Evolutionary conservation across 2,797 vertebrate species (phyloP).

Genomic region (Muscicapa striata): DNA sequence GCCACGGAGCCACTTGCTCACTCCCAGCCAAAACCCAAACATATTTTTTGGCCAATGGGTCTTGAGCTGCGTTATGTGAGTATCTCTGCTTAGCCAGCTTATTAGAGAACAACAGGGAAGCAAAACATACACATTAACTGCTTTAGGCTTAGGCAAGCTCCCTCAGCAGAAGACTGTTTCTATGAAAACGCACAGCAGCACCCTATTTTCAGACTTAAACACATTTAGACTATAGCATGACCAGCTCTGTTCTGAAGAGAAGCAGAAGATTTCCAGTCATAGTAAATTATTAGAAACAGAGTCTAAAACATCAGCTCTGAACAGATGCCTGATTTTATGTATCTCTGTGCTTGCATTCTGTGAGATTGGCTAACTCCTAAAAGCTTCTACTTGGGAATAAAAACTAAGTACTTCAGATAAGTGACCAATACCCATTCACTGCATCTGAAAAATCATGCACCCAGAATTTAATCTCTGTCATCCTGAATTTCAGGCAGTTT

Average conservation of each 20-base stretch:
- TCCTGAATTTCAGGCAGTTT: background rate
- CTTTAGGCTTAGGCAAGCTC: background rate
- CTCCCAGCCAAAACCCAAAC: background rate
- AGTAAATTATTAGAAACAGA: background rate
- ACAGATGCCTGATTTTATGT: background rate
- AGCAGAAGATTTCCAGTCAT: background rate
- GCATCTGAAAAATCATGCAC: background rate
- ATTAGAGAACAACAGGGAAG: background rate
- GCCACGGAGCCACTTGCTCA: rapidly evolving
- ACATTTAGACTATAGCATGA: background rate
- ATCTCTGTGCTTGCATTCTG: background rate
- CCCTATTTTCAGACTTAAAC: background rate
- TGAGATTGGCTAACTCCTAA: background rate
- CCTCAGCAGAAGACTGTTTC: background rate
- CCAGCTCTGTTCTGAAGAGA: background rate
- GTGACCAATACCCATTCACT: background rate
- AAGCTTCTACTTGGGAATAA: background rate
- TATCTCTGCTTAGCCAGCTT: background rate
- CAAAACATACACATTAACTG: background rate
- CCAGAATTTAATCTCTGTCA: background rate
- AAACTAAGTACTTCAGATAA: background rate
- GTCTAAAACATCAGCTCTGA: background rate
- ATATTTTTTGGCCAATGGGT: background rate
- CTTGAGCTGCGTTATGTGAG: background rate
- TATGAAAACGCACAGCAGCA: background rate